Base-by-base conservation (phyloP, 1,140 invertebrate species). In the Battus philenor region DNA sequence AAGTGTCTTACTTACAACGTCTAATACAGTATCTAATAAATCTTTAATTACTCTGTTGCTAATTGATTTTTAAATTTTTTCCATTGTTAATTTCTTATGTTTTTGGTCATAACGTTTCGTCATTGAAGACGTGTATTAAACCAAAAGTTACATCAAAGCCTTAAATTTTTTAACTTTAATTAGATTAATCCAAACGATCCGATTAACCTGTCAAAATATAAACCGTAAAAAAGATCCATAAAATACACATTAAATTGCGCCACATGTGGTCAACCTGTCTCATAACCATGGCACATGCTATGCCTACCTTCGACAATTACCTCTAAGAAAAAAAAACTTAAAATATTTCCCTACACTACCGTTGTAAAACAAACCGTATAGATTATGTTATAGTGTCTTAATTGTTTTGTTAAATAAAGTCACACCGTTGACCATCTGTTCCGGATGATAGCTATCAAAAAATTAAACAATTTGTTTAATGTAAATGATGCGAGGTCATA, bases 381-480 rank as follows among this genome's bases (percentile, higher is more conserved):
- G 31, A 41, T 58, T 45, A 10, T 1, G 2, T 6, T 4, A 30
- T 16, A 4, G 0, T 4, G 1, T 30, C 44, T 44, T 50, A 44
- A 22, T 52, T 22, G 44, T 45, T 52, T 54, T 61, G 10, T 10
- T 9, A 10, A 50, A 31, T 4, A 6, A 5, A 3, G 59, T 57
- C 48, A 46, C 57, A 53, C 55, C 47, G 54, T 38, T 36, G 48
- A 67, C 74, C 80, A 85, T 82, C 78, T 85, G 80, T 82, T 75
- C 70, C 78, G 71, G 76, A 77, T 72, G 78, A 81, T 85, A 72
- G 73, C 68, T 85, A 85, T 85, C 80, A 67, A 82, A 77, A 80
- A 85, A 85, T 85, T 82, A 82, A n/a, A 82, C 78, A 85, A 85
- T 85, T 85, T 85, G 81, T 85, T 84, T 85, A 85, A 85, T 73